phyloP scores from a whole-genome alignment of 2,113 vertebrate genomes.

The Paracanthobrama guichenoti region DNA sequence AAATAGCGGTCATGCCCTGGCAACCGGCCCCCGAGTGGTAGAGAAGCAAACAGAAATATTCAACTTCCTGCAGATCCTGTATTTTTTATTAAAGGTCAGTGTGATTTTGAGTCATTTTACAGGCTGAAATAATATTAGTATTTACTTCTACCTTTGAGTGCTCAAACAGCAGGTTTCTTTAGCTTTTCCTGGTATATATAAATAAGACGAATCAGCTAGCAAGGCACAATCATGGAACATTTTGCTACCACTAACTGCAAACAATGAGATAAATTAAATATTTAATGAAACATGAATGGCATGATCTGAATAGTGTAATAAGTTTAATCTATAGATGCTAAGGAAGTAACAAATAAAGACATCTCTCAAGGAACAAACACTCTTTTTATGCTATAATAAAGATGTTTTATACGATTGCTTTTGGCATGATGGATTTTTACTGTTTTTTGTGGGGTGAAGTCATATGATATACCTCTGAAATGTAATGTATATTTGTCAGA shows the following conservation, averaged over 20 bases:
- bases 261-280: conserved; percentile 55
- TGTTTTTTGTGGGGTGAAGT: no score
- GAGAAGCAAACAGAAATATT: conserved; percentile 65
- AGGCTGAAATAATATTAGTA: conserved; percentile 63
- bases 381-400: not conserved
- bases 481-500: no score
- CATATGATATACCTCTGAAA: no score
- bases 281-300: conserved; percentile 35
- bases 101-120: conserved; percentile 72
- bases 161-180: conserved; percentile 39
- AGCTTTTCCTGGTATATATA: not conserved
- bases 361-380: not conserved
- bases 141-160: conserved; percentile 62
- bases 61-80: conserved; percentile 63
- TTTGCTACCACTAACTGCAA: conserved; percentile 17
- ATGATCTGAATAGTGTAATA: conserved; percentile 37
- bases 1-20: conserved; percentile 70
- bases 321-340: conserved; percentile 34
- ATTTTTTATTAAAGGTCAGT: conserved; percentile 72
- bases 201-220: not conserved
- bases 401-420: not conserved
- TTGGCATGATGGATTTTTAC: no score
- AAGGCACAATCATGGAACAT: conserved; percentile 22
- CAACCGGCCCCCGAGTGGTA: conserved; percentile 57
- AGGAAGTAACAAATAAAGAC: conserved; percentile 3